phyloP scores from a whole-genome alignment of 1,140 invertebrate species.

The Charaxes varanes region DNA sequence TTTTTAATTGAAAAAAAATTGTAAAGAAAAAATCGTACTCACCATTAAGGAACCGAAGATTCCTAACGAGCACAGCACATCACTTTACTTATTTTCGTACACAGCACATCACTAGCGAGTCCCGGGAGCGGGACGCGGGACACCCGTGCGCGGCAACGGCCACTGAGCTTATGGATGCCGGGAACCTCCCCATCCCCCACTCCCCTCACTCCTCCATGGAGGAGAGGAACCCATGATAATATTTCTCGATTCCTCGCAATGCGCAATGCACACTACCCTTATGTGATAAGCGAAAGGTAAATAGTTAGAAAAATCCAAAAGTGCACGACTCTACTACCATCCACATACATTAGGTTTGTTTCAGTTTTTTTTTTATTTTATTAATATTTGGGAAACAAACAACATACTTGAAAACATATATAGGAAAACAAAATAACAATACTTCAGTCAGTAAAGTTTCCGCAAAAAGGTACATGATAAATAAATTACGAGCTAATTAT shows the following conservation, averaged over 20 bases:
- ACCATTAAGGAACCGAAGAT: constrained; percentile 39
- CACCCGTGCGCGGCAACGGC: constrained; percentile 26
- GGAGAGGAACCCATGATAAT: constrained; percentile 43
- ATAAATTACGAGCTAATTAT: too few species aligned
- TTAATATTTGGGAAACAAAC: too few species aligned
- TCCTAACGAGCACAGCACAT: constrained; percentile 33
- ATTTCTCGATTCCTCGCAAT: constrained; percentile 39
- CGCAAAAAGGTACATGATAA: too few species aligned
- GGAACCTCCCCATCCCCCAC: constrained; percentile 21
- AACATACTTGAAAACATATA: too few species aligned
- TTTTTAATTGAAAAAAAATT: constrained; percentile 1
- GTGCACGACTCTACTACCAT: too few species aligned
- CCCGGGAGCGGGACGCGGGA: constrained; percentile 18
- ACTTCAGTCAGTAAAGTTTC: too few species aligned
- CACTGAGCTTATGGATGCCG: constrained; percentile 34
- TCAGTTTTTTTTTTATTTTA: too few species aligned
- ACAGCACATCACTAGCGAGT: constrained; percentile 25
- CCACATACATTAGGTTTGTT: too few species aligned
- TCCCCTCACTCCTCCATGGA: constrained; percentile 20
- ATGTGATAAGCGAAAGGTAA: too few species aligned
- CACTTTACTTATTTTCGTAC: constrained; percentile 22
- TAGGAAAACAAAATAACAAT: too few species aligned
- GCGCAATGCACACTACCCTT: constrained; percentile 17
- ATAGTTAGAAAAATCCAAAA: too few species aligned
- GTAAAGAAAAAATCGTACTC: constrained; percentile 21